Conservation (phyloP, 2,797 vertebrate genomes). For the Acomys russatus region DNA sequence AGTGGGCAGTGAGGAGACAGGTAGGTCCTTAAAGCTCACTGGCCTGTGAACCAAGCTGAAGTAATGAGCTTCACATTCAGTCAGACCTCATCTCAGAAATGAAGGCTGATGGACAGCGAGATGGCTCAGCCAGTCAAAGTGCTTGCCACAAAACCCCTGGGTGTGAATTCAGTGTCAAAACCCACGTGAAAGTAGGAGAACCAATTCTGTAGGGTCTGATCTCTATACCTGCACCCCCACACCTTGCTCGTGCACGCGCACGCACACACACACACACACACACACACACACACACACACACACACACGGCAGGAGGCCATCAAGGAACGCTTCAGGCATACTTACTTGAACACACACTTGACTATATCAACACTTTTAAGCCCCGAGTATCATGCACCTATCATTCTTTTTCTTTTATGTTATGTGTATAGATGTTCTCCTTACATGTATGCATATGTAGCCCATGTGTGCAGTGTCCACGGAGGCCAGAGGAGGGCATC, state of each 20-base stretch:
- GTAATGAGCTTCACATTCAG: not conserved
- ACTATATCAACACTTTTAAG: not conserved
- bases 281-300: too few relatives aligned
- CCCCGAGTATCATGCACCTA: not conserved
- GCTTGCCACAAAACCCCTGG: not conserved
- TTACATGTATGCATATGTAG: too few relatives aligned
- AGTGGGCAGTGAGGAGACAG: not conserved
- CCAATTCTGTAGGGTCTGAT: not conserved
- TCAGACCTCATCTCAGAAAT: not conserved
- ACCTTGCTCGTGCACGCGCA: accelerated
- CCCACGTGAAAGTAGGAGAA: not conserved
- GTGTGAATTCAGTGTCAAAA: not conserved
- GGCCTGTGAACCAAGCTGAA: not conserved
- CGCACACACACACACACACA: not conserved
- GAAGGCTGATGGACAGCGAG: not conserved
- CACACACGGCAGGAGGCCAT: not conserved
- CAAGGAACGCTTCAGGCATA: not conserved
- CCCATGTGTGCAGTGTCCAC: not conserved
- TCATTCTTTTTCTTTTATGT: not conserved
- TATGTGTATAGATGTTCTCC: not conserved
- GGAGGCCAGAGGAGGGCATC: not conserved
- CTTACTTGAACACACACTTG: not conserved
- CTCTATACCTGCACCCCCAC: accelerated
- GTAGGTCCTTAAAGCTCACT: not conserved
- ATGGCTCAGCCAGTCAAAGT: not conserved